phyloP scores from a whole-genome alignment of 2,797 vertebrate species.

The Tympanoctomys barrerae region DNA sequence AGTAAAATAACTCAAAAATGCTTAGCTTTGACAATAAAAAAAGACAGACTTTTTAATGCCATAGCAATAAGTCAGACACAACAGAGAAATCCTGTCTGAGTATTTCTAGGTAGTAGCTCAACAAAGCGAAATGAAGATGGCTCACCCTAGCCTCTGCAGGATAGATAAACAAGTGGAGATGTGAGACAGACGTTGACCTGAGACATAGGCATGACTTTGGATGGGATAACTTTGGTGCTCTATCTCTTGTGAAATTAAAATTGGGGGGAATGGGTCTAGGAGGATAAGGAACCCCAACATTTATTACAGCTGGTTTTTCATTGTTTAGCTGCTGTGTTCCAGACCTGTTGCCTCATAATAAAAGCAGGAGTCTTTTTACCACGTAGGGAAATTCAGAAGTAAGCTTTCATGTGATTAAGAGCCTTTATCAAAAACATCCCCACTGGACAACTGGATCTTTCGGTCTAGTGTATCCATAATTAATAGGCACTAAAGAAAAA shows the following conservation, averaged over 20 bases:
- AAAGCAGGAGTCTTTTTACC: neutral
- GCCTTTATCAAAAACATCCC: slow-evolving; percentile 61
- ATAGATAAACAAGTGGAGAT: neutral
- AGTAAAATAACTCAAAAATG: neutral
- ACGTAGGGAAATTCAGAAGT: neutral
- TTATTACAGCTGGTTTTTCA: slow-evolving; percentile 1
- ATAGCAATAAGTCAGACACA: neutral
- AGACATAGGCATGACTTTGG: neutral
- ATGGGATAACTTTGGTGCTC: neutral
- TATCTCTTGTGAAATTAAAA: slow-evolving; percentile 61
- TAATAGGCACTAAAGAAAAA: slow-evolving; percentile 56
- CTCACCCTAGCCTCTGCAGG: neutral
- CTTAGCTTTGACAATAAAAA: neutral
- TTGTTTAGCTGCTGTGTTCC: neutral
- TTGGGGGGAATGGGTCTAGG: neutral
- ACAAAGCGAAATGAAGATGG: neutral
- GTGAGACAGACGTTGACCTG: neutral
- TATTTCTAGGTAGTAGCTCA: neutral
- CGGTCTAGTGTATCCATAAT: slow-evolving; percentile 15
- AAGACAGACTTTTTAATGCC: neutral
- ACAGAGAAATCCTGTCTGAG: neutral
- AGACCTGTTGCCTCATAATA: slow-evolving; percentile 45
- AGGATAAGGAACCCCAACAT: neutral
- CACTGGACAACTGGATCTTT: slow-evolving; percentile 35
- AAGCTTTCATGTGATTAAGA: slow-evolving; percentile 55